Evolutionary conservation across 2,113 vertebrate genomes (phyloP), one percentile per base, ranked within the genome.

Genomic region (Columba livia): DNA sequence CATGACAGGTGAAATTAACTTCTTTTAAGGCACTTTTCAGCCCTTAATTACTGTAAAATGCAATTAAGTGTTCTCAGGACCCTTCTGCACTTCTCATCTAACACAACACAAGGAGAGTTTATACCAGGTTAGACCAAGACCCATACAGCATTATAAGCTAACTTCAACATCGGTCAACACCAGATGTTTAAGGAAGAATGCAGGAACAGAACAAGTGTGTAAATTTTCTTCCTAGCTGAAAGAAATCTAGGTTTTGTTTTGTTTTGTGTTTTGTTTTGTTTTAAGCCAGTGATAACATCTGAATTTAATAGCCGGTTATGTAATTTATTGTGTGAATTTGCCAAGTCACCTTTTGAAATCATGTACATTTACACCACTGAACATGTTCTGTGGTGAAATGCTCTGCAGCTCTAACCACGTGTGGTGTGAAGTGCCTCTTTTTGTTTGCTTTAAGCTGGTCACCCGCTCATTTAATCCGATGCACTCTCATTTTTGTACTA

Each of bases 81-180:
- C 5, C 11, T 70, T 82, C 11, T 72, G 86, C 71, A 24, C 9
- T 44, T 92, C 65, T 47, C 0, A 1, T 53, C 25, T 58, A 65
- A 47, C 4, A 36, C 47, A 72, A 19, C 13, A 67, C 73, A 62
- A 28, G 7, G 28, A 77, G 3, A 18, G 12, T 40, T 83, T 72
- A 62, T 47, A 83, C 8, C 44, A 40, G 28, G 11, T 67, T 85
- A 92, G 31, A 67, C 9, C 14, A 60, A 73, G 44, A 60, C 7
- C 2, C 0, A 0, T 8, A 8, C 9, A 60, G 31, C 31, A 69
- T 24, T 1, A 0, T 31, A 80, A 85, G 5, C 12, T 73, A 34
- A 42, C 20, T 61, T 89, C 26, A 58, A 31, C 11, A 42, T 60
- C 42, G 86, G 29, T 10, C 20, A 51, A 53, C 16, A 69, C 2